Evolutionary conservation across 1,140 invertebrate species (phyloP), one percentile per base, ranked within the genome.

Genomic region (Cyclargus thomasi): DNA sequence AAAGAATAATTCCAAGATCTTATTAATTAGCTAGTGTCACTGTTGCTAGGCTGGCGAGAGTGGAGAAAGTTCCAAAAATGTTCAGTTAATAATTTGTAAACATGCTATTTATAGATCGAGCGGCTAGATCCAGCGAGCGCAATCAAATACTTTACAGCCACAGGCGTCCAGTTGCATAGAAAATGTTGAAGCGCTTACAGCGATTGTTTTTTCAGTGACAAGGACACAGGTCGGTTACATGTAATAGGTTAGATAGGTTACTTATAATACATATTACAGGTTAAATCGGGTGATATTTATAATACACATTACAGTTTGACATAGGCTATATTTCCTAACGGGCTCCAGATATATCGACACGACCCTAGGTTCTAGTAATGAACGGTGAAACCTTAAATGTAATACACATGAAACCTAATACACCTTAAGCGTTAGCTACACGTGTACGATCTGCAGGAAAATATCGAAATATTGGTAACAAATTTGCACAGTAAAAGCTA

Each of bases 391-490:
- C 39, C 39, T 47, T 2, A 11, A 14, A 47, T 47, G 39, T 47
- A 47, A 47, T 47, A 47, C 39, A 47, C 14, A 47, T 47, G 39
- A 47, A 47, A 47, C 39, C 39, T 47, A 47, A 47, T 47, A 47
- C 10, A 11, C 11, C 8, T 47, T 47, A 47, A 16, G 14, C 39
- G 2, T 4, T 11, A 1, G 39, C 14, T 16, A 47, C 39, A 47
- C 39, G 39, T 11, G 14, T 8, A 11, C 39, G 11, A 47, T 47
- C 39, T 47, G 39, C 14, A 47, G 39, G 14, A 47, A 47, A 47
- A 14, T 14, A 14, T 14, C 11, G 11, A 47, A 47, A 16, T 47
- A 47, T 47, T 47, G 1, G 2, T 35, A 47, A 8, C 7, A 47
- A 11, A 47, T 47, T 6, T 39, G 39, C 10, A 16, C 11, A 11